phyloP scores from a whole-genome alignment of 1,140 invertebrate species.

The Holcopasites calliopsidis region DNA sequence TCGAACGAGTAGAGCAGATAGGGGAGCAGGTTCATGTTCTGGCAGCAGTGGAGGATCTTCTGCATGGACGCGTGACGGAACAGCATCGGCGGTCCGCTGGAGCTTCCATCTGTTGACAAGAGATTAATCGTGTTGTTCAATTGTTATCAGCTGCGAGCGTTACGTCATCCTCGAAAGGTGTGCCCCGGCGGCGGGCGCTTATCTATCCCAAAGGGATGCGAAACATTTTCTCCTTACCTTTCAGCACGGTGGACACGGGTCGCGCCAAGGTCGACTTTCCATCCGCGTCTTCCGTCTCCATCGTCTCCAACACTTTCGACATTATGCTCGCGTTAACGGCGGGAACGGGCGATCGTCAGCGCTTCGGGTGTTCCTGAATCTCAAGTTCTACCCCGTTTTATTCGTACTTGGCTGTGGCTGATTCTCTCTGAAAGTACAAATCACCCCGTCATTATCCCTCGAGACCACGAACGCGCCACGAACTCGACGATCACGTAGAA shows the following conservation, averaged over 20 bases:
- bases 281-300: slow-evolving; percentile 54
- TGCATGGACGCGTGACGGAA: slow-evolving; percentile 75
- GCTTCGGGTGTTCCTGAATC: too few species aligned
- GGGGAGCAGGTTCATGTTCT: slow-evolving; percentile 76
- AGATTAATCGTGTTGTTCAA: background rate
- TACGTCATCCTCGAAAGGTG: background rate
- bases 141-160: background rate
- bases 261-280: slow-evolving; percentile 70
- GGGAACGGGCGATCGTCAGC: background rate
- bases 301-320: slow-evolving; percentile 34
- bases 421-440: too few species aligned
- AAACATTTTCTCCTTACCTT: slow-evolving; percentile 68
- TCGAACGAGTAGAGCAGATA: slow-evolving; percentile 76
- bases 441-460: too few species aligned
- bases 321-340: background rate
- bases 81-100: slow-evolving; percentile 71
- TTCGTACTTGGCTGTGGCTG: too few species aligned
- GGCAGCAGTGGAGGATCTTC: slow-evolving; percentile 77
- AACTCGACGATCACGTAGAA: slow-evolving; percentile 36
- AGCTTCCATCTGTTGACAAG: slow-evolving; percentile 70
- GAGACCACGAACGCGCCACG: too few species aligned
- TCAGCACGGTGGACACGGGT: slow-evolving; percentile 74
- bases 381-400: background rate
- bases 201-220: background rate
- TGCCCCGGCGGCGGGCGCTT: background rate